These are phyloP conservation scores for Edolisoma coerulescens DNA, from an alignment of 2,113 vertebrate genomes.

Conservation along the genomic window DNA sequence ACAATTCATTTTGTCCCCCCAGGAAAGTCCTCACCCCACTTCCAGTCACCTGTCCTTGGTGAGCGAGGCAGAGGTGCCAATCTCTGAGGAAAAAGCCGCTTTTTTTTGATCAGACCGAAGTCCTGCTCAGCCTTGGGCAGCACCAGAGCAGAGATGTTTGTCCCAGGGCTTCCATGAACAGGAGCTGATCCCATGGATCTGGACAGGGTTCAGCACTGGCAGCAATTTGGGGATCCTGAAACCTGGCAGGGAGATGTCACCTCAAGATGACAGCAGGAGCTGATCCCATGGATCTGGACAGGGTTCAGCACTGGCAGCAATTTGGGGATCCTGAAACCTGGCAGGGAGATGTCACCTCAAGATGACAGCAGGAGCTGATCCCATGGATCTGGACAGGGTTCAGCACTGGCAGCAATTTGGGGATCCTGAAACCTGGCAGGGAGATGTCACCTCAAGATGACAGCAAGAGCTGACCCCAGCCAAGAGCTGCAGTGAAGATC, in stretches of 20 bases:
- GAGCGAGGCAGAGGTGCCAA: rapidly evolving
- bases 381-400: not conserved
- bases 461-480: not conserved
- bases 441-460: not conserved
- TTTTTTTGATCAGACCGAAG: not conserved
- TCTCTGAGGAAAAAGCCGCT: not conserved
- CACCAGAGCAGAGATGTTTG: not conserved
- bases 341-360: no score
- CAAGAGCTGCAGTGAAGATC: not conserved
- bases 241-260: not conserved
- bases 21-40: not conserved
- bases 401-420: not conserved
- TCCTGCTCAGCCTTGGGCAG: not conserved
- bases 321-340: no score
- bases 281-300: no score
- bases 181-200: not conserved
- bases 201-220: not conserved
- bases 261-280: not conserved
- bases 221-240: not conserved
- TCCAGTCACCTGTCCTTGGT: not conserved
- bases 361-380: not conserved
- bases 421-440: not conserved
- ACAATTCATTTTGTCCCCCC: rapidly evolving
- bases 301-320: no score
- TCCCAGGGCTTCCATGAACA: not conserved